Conservation (phyloP, 1,140 invertebrate genomes). For the Brachionus sp. region DNA sequence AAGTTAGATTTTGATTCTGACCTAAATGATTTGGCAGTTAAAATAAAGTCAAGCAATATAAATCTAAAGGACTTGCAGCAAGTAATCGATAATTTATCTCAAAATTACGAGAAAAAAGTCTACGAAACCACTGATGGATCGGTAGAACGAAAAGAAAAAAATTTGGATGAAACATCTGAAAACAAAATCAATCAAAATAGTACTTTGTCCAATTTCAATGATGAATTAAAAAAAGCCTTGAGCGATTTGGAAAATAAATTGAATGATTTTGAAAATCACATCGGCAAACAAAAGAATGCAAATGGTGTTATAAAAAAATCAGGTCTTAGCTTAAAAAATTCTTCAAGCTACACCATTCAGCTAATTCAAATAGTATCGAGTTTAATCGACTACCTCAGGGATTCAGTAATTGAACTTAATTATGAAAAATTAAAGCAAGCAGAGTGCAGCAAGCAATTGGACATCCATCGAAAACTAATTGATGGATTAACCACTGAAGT, state of each 20-base stretch:
- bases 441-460: conserved; percentile 15
- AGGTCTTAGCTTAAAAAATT: neutral
- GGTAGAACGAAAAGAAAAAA: neutral
- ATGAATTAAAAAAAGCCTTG: conserved; percentile 32
- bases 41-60: conserved; percentile 7
- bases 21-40: neutral
- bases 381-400: conserved; percentile 18
- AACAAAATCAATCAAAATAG: neutral
- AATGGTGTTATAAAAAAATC: conserved; percentile 1
- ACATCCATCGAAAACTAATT: conserved; percentile 31
- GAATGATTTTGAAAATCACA: conserved; percentile 16
- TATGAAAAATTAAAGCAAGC: conserved; percentile 35
- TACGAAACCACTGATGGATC: neutral
- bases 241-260: conserved; percentile 12
- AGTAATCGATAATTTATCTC: neutral
- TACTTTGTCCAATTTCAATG: neutral
- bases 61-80: neutral
- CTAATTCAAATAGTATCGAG: neutral
- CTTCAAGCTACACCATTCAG: conserved; percentile 11
- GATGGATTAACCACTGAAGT: conserved; percentile 35
- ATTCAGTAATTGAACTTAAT: neutral
- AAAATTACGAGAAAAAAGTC: neutral
- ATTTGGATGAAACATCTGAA: neutral
- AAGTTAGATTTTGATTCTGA: neutral
- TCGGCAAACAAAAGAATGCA: neutral